A percentile compares a stretch with the other conserved stretches of the same genome.
Evolutionary conservation across 2,888 invertebrate genomes (phyloP).

Genomic region (Molorchus minor): DNA sequence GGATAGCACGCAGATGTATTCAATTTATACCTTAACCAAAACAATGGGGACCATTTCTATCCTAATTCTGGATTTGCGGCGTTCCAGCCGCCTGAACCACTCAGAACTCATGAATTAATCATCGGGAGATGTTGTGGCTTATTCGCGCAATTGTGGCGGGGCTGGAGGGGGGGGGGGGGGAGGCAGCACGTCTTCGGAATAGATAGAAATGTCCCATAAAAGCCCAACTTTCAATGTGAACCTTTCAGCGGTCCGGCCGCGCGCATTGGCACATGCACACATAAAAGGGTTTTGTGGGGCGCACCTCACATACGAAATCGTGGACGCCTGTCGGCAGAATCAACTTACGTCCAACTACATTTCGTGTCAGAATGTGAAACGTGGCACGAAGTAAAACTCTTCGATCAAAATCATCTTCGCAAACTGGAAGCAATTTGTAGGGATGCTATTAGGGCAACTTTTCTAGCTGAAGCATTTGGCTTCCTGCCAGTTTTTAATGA

Average conservation of each 20-base stretch:
- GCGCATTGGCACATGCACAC: not conserved
- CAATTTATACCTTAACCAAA: constrained; percentile 53
- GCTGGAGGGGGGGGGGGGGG: constrained; percentile 26
- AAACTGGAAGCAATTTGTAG: too few species aligned
- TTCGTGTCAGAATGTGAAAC: not conserved
- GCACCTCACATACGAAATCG: constrained; percentile 19
- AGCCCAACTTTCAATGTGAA: constrained; percentile 41
- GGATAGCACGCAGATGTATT: constrained; percentile 47
- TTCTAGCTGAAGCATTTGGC: too few species aligned
- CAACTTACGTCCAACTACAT: constrained; percentile 5
- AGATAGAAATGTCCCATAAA: constrained; percentile 52
- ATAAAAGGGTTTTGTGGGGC: constrained; percentile 17
- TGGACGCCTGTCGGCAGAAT: not conserved
- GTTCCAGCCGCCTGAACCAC: constrained; percentile 59
- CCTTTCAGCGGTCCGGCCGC: constrained; percentile 36
- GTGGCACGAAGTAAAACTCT: too few species aligned
- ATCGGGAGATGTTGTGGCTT: constrained; percentile 60
- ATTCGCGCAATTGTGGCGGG: constrained; percentile 45
- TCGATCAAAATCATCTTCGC: too few species aligned
- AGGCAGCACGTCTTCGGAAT: constrained; percentile 48
- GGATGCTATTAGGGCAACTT: too few species aligned
- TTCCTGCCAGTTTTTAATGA: too few species aligned
- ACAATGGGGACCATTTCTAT: constrained; percentile 57
- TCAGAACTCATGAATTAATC: constrained; percentile 61
- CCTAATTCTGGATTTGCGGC: constrained; percentile 61